phyloP scores from a whole-genome alignment of 2,888 invertebrate species.

The Eremobia ochroleuca region DNA sequence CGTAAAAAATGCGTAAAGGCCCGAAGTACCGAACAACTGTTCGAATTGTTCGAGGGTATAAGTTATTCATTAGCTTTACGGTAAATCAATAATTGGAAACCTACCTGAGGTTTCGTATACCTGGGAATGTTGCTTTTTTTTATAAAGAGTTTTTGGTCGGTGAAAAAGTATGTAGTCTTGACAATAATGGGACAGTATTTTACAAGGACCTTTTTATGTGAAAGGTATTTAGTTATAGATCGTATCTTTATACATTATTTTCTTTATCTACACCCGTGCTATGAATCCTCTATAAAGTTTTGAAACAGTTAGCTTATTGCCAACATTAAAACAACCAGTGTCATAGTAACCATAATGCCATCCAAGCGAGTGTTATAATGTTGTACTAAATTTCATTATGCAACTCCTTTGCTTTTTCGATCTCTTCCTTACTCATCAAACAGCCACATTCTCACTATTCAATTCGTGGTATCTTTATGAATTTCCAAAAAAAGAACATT shows the following conservation, averaged over 20 bases:
- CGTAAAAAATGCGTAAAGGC: constrained; percentile 70
- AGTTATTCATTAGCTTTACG: constrained; percentile 55
- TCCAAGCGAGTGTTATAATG: too few relatives aligned
- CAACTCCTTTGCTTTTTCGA: too few relatives aligned
- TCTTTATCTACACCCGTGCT: too few relatives aligned
- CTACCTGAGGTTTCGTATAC: constrained; percentile 50
- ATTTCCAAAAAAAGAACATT: too few relatives aligned
- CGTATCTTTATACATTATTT: constrained; percentile 1
- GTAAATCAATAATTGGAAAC: constrained; percentile 55
- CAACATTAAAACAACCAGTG: too few relatives aligned
- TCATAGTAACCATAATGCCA: too few relatives aligned
- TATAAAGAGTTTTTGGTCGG: constrained; percentile 10
- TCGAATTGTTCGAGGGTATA: constrained; percentile 36
- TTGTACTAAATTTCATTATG: too few relatives aligned
- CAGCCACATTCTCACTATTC: too few relatives aligned
- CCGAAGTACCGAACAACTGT: constrained; percentile 45
- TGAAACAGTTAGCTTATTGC: too few relatives aligned
- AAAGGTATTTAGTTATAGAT: constrained; percentile 32
- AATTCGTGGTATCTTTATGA: too few relatives aligned
- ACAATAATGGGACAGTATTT: constrained; percentile 27
- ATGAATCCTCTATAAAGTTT: too few relatives aligned
- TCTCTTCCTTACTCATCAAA: too few relatives aligned
- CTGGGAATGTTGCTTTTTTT: constrained; percentile 33
- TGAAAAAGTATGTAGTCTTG: constrained; percentile 19
- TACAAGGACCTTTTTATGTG: constrained; percentile 19